Conservation (phyloP, 2,113 vertebrate genomes). For the Rhadina sibilatrix region DNA sequence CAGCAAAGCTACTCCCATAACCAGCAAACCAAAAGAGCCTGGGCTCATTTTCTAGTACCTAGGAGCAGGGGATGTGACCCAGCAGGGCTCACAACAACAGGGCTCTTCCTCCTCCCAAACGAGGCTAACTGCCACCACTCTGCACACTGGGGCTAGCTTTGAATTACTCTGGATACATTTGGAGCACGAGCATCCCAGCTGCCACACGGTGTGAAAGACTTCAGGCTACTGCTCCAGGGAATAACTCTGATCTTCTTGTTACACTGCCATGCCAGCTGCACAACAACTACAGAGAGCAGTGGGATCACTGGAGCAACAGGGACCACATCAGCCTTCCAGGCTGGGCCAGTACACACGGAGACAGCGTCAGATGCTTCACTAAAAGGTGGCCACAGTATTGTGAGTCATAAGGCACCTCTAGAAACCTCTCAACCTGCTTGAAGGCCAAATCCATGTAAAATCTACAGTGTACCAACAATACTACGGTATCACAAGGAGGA, state of each 20-base stretch:
- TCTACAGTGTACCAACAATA: not conserved
- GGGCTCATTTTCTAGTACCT: not conserved
- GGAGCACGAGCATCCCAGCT: not conserved
- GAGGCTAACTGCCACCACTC: not conserved
- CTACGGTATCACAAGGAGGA: not conserved
- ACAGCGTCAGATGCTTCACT: not conserved
- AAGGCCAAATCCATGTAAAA: not conserved
- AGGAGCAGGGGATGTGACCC: not conserved
- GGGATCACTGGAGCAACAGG: not conserved
- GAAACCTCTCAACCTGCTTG: not conserved
- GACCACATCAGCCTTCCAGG: rapidly evolving
- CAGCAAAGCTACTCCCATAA: not conserved
- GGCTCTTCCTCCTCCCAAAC: not conserved
- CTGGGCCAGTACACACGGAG: not conserved
- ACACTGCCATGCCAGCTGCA: rapidly evolving
- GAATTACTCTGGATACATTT: not conserved
- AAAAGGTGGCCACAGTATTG: not conserved
- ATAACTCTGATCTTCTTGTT: not conserved
- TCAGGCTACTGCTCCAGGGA: not conserved
- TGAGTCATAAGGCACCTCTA: not conserved
- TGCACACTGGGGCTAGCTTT: not conserved
- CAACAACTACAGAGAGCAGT: not conserved
- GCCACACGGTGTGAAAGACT: not conserved
- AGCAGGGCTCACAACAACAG: rapidly evolving
- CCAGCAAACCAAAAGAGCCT: not conserved